phyloP scores from a whole-genome alignment of 2,113 vertebrate genomes.

The Pluvialis apricaria region DNA sequence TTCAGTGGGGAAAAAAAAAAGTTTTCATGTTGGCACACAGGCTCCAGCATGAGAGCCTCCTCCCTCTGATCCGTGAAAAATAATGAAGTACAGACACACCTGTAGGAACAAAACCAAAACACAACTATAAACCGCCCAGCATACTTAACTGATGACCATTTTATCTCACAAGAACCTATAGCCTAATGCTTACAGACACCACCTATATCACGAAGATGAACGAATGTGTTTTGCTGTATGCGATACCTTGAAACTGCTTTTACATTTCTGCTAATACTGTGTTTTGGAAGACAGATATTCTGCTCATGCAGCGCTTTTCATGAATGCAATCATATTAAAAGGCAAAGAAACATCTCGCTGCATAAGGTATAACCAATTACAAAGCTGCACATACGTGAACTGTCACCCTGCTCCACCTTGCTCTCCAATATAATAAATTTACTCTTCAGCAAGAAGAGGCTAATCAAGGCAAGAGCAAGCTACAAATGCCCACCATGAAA shows the following conservation, averaged over 20 bases:
- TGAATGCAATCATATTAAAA: neutral
- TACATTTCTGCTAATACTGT: neutral
- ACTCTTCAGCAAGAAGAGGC: neutral
- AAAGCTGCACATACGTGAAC: rapidly evolving
- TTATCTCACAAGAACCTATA: neutral
- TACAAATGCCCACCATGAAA: neutral
- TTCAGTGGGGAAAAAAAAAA: rapidly evolving
- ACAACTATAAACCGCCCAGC: neutral
- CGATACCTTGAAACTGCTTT: neutral
- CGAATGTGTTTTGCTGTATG: neutral
- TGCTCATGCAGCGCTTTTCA: neutral
- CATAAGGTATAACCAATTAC: neutral
- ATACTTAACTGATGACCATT: neutral
- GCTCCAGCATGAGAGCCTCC: neutral
- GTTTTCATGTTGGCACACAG: neutral
- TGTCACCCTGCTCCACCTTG: neutral
- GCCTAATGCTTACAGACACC: neutral
- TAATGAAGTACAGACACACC: neutral
- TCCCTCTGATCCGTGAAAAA: neutral
- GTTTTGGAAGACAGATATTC: neutral
- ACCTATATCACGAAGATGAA: neutral
- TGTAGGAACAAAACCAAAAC: neutral
- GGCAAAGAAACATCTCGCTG: neutral
- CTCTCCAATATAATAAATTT: neutral
- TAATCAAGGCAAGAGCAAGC: neutral